Evolutionary conservation across 2,113 vertebrate species (phyloP), one percentile per base, ranked within the genome.

Genomic region (Archocentrus centrarchus): DNA sequence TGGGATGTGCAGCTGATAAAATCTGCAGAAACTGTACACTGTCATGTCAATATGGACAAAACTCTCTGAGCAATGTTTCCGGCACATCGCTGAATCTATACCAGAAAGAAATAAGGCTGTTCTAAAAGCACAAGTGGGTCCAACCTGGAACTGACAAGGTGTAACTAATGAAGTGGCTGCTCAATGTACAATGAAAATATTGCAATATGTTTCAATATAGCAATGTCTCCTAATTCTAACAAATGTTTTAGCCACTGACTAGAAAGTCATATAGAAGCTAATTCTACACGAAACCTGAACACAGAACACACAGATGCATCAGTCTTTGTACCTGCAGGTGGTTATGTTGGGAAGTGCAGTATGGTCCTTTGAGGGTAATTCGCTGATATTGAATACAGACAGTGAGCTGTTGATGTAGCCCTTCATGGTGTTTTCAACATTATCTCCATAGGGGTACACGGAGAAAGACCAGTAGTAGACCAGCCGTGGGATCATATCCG

Each of bases 401-500:
- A 99, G 96, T 0, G 97, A 97, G 50, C 92, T 98, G 93, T 97
- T 97, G 95, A 98, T 99, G 92, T 98, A 99, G 0, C 98, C 98
- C 44, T 95, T 30, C 98, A 99, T 98, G 41, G 97, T 98, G 90
- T 95, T 53, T 15, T 59, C 61, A 7, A 7, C 7, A 22, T 96
- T 87, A 14, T 92, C 79, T n/a, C 95, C 96, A 0, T 98, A 98
- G 2, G 97, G 97, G 62, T 95, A 96, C 41, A 98, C 89, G 0
- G 97, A 99, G 93, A 99, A 97, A 47, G 98, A 97, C 98, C 97
- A 99, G 92, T 98, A 99, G 93, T 98, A 99, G 53, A 99, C 98
- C 88, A 99, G 85, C 1, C 98, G 97, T 59, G 97, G 98, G 83
- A 99, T 98, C 97, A 99, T 98, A 89, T 99, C 98, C 4, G 98